Base-by-base conservation (phyloP, 1,140 invertebrate species). In the Drosophila mauritiana region DNA sequence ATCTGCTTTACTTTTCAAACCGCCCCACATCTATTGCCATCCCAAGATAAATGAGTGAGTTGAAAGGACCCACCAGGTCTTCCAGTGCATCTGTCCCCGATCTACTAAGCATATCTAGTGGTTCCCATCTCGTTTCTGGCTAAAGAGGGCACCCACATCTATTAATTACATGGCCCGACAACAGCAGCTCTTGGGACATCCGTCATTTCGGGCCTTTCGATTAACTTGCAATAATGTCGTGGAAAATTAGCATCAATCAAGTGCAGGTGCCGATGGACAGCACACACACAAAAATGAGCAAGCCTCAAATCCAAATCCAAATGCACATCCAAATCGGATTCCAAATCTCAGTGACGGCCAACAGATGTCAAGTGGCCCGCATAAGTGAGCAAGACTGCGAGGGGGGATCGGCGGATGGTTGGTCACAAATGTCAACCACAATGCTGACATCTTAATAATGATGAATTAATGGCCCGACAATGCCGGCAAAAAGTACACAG, bases 301-400 rank as follows among this genome's bases (percentile, higher is more conserved):
- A 46, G 17, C 48, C 39, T 54, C 55, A 68, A 54, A 73, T 45
- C 51, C 36, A 22, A 70, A 54, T 43, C 45, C 22, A 10, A 56
- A 20, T 37, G 20, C 52, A 12, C 49, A 57, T 54, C 65, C 37
- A 39, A 65, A 36, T 69, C 73, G 10, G 54, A 57, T 54, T 25
- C 70, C 15, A 55, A 82, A 86, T 86, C 82, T 88, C 74, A 56
- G 67, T 61, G 84, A 78, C 72, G 75, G 59, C 83, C 67, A 88
- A 82, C 83, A 86, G 83, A 86, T 86, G 83, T 86, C 84, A 88
- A 89, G 84, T 89, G 85, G 80, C 84, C 84, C 84, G 84, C 84
- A 88, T 88, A 69, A 56, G 39, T 36, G 46, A 34, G 77, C 69
- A 48, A 39, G 37, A 25, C 17, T 39, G 20, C 48, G 27, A 12